Conservation (phyloP, 37 sponge, comb jelly and placozoan species). For the Eunapius fragilis region DNA sequence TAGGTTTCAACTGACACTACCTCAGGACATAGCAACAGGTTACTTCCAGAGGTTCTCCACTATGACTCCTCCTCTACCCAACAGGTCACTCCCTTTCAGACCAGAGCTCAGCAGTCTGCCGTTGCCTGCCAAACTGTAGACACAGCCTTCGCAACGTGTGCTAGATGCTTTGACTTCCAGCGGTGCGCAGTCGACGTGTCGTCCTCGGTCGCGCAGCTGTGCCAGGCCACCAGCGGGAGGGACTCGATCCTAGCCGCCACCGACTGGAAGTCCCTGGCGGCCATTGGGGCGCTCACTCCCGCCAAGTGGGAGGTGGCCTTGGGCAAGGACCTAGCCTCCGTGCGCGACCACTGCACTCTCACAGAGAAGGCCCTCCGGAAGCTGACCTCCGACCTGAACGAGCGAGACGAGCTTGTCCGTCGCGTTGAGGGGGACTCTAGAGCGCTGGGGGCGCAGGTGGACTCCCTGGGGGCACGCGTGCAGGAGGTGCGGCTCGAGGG, state of each 20-base stretch:
- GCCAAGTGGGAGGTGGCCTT: slow-evolving; percentile 13
- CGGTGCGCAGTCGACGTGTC: background rate
- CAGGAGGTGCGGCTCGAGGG: background rate
- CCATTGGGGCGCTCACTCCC: slow-evolving; percentile 12
- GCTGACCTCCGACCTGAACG: background rate
- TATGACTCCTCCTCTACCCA: background rate
- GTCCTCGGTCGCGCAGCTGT: background rate
- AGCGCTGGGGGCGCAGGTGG: background rate
- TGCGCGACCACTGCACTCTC: background rate
- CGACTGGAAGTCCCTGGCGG: slow-evolving; percentile 31
- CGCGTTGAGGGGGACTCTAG: background rate
- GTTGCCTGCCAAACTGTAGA: slow-evolving; percentile 55
- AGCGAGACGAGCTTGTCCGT: background rate
- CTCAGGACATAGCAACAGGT: background rate
- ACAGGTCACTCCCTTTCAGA: background rate
- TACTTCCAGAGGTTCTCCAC: background rate
- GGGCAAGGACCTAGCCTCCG: background rate
- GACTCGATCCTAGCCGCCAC: background rate
- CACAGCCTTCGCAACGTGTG: slow-evolving; percentile 66
- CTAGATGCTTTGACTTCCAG: slow-evolving; percentile 29
- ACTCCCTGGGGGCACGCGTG: background rate
- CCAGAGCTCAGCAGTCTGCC: background rate
- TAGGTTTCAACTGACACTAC: slow-evolving; percentile 13
- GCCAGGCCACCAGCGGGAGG: background rate
- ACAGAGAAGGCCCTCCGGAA: background rate